Evolutionary conservation across 2,888 invertebrate genomes (phyloP).

Genomic region (Palloptera scutellata): DNA sequence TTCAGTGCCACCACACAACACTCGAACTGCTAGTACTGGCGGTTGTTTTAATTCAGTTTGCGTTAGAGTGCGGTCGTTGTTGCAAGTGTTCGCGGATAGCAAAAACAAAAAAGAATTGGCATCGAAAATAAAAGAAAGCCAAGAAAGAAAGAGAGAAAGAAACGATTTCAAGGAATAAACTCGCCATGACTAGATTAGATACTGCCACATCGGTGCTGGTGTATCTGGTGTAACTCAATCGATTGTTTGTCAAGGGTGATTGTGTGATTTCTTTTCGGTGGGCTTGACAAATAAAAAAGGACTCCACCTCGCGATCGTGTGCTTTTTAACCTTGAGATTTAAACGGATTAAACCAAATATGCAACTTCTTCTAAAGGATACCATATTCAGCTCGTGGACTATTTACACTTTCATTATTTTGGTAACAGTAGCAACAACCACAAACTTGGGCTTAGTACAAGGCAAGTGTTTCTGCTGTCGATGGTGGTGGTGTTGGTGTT

Average conservation of each 20-base stretch:
- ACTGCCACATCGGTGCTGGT: too few species aligned
- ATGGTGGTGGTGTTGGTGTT: too few species aligned
- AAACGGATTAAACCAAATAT: conserved; percentile 13
- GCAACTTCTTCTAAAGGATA: conserved; percentile 24
- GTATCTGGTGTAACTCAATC: too few species aligned
- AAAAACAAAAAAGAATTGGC: background rate
- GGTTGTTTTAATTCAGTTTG: conserved; percentile 47
- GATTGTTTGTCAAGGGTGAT: too few species aligned
- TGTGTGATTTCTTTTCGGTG: too few species aligned
- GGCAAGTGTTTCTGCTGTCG: conserved; percentile 23
- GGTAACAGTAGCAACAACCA: background rate
- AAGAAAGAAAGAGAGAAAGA: background rate
- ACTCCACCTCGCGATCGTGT: too few species aligned
- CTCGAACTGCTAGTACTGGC: conserved; percentile 31
- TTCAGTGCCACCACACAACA: conserved; percentile 30
- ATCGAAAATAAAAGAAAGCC: background rate
- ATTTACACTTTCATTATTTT: conserved; percentile 26
- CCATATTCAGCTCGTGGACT: conserved; percentile 24
- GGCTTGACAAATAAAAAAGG: too few species aligned
- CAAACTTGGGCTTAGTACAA: conserved; percentile 27
- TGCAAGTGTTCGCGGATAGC: conserved; percentile 44
- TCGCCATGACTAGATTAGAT: too few species aligned
- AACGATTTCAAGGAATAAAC: too few species aligned
- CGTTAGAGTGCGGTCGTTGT: conserved; percentile 53
- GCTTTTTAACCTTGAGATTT: too few species aligned